Base-by-base conservation (phyloP, 2,113 vertebrate genomes). In the Jacana jacana region DNA sequence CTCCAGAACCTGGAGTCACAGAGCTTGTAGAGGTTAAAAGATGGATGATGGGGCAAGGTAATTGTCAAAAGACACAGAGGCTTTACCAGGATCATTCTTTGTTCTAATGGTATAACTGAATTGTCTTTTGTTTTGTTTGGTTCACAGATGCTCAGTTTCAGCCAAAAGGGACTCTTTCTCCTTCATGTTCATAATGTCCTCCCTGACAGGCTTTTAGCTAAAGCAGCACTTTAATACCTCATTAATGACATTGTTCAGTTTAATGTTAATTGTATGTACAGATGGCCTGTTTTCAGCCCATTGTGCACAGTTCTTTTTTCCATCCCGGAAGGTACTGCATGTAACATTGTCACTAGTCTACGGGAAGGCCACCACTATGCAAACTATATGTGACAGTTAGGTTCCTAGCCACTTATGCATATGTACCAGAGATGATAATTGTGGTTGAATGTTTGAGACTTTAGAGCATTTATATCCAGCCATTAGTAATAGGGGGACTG, bases 251-350 rank as follows among this genome's bases (percentile, higher is more conserved):
- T 71, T 88, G 80, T 61, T 90, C 49, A 48, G 72, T 64, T 86
- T 55, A 71, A 78, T 40, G 82, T 60, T 81, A 90, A 91, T 94
- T 65, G 65, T 88, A n/a, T 9, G 0, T 92, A 30, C 92, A 94
- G 93, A 96, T 96, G 92, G 82, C 79, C 82, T 73, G 35, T 84
- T 96, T 84, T 75, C 90, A 96, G 92, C 72, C 77, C 80, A 81
- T 55, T 95, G 89, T 94, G 89, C 89, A 90, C 60, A 22, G 58
- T 51, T 79, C 48, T 54, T 60, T 48, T 48, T 90, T 31, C 76
- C 52, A 31, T 78, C 92, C 68, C 3, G 2, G 79, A 77, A 84
- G 30, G 37, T 88, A 37, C 42, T 27, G 2, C 1, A 0, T 46
- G 15, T 13, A 75, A 4, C 9, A 5, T 37, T 76, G 79, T 33